These are phyloP conservation scores for Bombus waltoni DNA, from an alignment of 1,140 invertebrate genomes.

Conservation along the genomic window DNA sequence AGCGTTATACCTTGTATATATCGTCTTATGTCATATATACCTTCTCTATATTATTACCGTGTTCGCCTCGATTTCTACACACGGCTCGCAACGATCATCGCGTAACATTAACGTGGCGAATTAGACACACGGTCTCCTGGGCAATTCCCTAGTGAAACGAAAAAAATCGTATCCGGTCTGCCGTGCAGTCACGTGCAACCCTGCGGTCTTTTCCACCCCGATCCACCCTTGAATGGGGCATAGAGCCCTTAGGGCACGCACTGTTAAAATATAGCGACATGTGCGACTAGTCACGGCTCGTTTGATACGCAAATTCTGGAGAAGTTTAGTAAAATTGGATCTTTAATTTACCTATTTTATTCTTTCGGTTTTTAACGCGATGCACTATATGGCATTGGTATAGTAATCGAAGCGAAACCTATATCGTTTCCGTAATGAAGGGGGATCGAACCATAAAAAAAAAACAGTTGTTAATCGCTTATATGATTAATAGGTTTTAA, in stretches of 20 bases:
- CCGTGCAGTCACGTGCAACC: conserved; percentile 25
- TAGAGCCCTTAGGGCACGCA: conserved; percentile 47
- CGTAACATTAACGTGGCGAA: conserved; percentile 11
- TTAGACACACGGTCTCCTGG: conserved; percentile 28
- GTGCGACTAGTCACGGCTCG: conserved; percentile 63
- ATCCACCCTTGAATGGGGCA: conserved; percentile 25
- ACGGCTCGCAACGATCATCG: background rate
- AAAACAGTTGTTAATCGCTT: background rate
- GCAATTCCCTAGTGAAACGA: conserved; percentile 45
- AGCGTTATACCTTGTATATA: background rate
- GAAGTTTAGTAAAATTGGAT: conserved; percentile 59
- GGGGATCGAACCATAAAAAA: background rate
- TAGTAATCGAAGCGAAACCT: conserved; percentile 10
- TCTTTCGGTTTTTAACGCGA: conserved; percentile 1
- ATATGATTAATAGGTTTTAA: background rate
- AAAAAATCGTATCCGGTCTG: conserved; percentile 48
- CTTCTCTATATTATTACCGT: too few species aligned
- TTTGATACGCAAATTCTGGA: conserved; percentile 56
- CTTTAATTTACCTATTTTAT: conserved; percentile 52
- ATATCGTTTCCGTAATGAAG: too few species aligned
- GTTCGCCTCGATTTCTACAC: background rate
- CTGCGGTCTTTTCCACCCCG: conserved; percentile 44
- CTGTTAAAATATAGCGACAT: conserved; percentile 64
- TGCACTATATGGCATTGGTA: background rate
- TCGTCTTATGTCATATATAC: background rate